These are phyloP conservation scores for Meiosimyza platycephala DNA, from an alignment of 2,888 invertebrate species.

Conservation along the genomic window DNA sequence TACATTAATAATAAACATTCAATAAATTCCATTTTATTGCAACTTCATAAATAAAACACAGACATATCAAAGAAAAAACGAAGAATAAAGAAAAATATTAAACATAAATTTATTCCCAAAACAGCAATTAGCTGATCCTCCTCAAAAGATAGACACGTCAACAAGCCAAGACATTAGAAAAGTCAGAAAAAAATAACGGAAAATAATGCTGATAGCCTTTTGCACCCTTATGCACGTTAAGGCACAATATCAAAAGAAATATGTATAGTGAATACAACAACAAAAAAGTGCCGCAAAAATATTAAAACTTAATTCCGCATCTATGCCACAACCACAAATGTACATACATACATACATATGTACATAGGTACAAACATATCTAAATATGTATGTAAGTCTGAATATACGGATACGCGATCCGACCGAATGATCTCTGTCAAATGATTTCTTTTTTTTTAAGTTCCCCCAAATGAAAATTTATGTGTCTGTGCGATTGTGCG, in stretches of 20 bases:
- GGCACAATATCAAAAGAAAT: background rate
- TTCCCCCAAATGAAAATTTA: slow-evolving; percentile 33
- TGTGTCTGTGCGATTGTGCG: slow-evolving; percentile 24
- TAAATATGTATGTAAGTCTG: background rate
- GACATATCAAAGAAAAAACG: background rate
- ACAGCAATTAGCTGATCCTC: slow-evolving; percentile 26
- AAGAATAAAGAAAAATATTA: background rate
- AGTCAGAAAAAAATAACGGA: background rate
- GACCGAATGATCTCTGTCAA: slow-evolving; percentile 35
- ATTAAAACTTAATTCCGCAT: slow-evolving; percentile 20
- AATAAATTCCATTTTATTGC: slow-evolving; percentile 16
- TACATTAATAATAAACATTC: slow-evolving; percentile 25
- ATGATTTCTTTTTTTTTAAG: slow-evolving; percentile 25
- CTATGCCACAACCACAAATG: background rate
- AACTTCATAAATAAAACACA: background rate
- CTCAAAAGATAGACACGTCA: background rate
- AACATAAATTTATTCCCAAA: slow-evolving; percentile 7
- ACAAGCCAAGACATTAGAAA: background rate
- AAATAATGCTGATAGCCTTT: slow-evolving; percentile 35
- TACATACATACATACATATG: too few relatives aligned
- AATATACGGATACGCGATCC: slow-evolving; percentile 10
- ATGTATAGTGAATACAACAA: background rate
- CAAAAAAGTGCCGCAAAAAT: slow-evolving; percentile 32
- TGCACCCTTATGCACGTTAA: slow-evolving; percentile 19
- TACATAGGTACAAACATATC: background rate